phyloP scores from a whole-genome alignment of 2,888 invertebrate species.

The Sinotaia quadrata region DNA sequence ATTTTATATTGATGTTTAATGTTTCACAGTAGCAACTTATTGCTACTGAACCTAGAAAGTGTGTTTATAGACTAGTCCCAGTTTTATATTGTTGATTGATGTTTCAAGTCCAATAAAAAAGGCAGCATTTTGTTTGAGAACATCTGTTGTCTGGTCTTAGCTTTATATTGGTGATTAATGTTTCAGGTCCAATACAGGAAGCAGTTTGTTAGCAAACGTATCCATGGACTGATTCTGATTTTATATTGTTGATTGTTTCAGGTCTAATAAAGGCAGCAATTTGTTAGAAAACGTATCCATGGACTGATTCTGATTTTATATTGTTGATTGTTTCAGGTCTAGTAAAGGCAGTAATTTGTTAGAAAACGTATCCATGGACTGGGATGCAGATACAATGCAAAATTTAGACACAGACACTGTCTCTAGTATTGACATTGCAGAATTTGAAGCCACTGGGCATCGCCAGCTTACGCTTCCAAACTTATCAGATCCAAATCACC shows the following conservation, averaged over 20 bases:
- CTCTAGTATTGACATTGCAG: constrained; percentile 27
- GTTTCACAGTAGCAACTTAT: too few relatives aligned
- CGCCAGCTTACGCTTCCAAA: constrained; percentile 5
- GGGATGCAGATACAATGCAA: constrained; percentile 51
- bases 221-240: constrained; percentile 66
- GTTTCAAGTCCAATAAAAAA: constrained; percentile 31
- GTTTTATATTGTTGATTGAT: too few relatives aligned
- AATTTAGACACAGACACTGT: constrained; percentile 40
- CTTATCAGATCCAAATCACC: constrained; percentile 41
- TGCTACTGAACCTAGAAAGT: too few relatives aligned
- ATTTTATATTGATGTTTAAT: too few relatives aligned
- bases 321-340: constrained; percentile 11
- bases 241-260: too few relatives aligned
- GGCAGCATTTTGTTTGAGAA: constrained; percentile 55
- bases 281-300: constrained; percentile 65
- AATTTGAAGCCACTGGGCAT: constrained; percentile 39
- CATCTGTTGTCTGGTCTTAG: too few relatives aligned
- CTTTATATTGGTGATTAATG: too few relatives aligned
- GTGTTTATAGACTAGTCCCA: too few relatives aligned
- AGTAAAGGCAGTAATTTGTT: constrained; percentile 47
- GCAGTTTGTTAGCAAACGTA: constrained; percentile 60
- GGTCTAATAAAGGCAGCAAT: constrained; percentile 36
- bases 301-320: too few relatives aligned
- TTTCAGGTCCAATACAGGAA: constrained; percentile 32
- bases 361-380: constrained; percentile 65